Evolutionary conservation across 2,113 vertebrate species (phyloP), one percentile per base, ranked within the genome.

Genomic region (Nannobrachium achirus): DNA sequence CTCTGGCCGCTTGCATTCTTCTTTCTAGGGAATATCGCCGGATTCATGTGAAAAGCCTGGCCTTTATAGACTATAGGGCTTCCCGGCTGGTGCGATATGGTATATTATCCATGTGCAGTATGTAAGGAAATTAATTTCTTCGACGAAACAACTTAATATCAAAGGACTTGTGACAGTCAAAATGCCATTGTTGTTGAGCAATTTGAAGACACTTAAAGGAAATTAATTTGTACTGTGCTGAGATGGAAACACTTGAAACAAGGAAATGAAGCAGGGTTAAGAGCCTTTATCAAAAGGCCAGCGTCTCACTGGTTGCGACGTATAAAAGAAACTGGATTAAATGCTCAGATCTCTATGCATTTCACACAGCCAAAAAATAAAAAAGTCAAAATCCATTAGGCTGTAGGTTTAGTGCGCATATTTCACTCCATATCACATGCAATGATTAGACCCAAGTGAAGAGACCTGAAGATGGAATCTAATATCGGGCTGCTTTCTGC

Each of bases 1-100:
- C 74, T 71, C 70, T 66, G 82, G 84, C 83, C 87, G 83, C 79
- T 72, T 81, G 71, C 78, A 69, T 78, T 79, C 75, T 71, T 83
- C 86, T 89, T 89, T 88, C 85, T 60, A 87, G 86, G 86, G 86
- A 90, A 84, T 89, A 87, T 82, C 82, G 78, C 52, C 80, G 89
- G 86, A 91, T 91, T 90, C 87, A 90, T 89, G 84, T 66, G 71
- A 72, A n/a, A 73, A 76, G 84, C 64, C 79, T 50, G 25, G 18
- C 59, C 78, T 82, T 61, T 76, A 72, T 52, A 78, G 75, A 87
- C 74, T 82, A 87, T 82, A 87, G 74, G 78, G 76, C 79, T 79
- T 75, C 82, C 86, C 86, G 76, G 69, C 83, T 79, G 72, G 19
- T 82, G 53, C 9, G 13, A 79, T 78, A 71, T 60, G 70, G 25